Base-by-base conservation (phyloP, 2,797 vertebrate species). In the Lepilemur ruficaudatus region DNA sequence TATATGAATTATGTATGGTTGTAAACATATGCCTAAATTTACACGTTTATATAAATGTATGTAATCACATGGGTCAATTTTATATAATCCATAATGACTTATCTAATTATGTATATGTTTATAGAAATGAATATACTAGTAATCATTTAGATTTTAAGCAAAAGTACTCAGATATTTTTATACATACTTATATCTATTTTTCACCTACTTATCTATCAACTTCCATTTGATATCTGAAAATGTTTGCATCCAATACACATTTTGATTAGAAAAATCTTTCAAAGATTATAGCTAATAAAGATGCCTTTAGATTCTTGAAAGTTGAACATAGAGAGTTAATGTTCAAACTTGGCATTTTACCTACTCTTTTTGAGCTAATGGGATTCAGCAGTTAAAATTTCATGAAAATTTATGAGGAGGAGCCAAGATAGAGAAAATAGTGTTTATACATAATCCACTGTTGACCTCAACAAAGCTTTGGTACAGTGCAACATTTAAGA, bases 231-330 rank as follows among this genome's bases (percentile, higher is more conserved):
- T 61, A 69, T 52, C 48, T 90, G 78, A 76, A 70, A 92, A 85
- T 48, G 20, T 80, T 91, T 91, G 46, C 23, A 80, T 79, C 17
- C 72, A 95, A 75, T 67, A 70, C 78, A 94, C 12, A 69, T 91
- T 97, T 18, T 96, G 93, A 97, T 72, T 14, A 17, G 87, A 79
- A 65, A 18, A 79, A 15, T 32, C 20, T 18, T 70, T 90, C 43
- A 76, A 91, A 35, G 48, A 52, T 80, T 70, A 72, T 70, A 76
- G 50, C 28, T 88, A 94, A 93, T 87, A 96, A 97, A 82, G 59
- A 70, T 91, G 78, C 2, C 59, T 91, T 94, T 69, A 86, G 35
- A 82, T 89, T 97, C 73, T 91, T 46, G 14, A 52, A 75, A 25
- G 20, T 75, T 93, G 0, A 93, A 1, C 32, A 80, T 7, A 70